Conservation (phyloP, 1,140 invertebrate species). For the Calliopsis andreniformis region DNA sequence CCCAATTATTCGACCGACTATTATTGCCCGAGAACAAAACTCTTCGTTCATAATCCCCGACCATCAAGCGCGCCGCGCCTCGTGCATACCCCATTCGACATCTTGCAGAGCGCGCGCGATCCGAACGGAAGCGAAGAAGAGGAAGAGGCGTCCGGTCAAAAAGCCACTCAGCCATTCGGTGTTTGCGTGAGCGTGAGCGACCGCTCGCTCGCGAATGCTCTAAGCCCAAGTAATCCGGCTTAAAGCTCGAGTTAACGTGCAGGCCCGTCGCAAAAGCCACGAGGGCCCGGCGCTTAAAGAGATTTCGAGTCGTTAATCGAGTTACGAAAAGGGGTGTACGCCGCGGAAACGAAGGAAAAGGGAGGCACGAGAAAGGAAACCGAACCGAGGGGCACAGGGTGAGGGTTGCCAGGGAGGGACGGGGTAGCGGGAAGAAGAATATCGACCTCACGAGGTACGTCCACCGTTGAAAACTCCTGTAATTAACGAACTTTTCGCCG, state of each 20-base stretch:
- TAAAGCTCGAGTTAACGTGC: slow-evolving; percentile 48
- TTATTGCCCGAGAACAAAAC: no score
- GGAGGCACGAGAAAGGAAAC: slow-evolving; percentile 1
- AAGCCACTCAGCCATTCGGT: slow-evolving; percentile 43
- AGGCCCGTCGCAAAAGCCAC: slow-evolving; percentile 43
- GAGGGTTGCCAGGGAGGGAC: neutral
- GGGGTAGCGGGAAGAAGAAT: slow-evolving; percentile 31
- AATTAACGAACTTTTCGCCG: slow-evolving; percentile 68
- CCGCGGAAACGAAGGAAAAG: slow-evolving; percentile 28
- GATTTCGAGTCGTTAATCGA: slow-evolving; percentile 65
- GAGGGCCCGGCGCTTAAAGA: slow-evolving; percentile 55
- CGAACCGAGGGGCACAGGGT: neutral
- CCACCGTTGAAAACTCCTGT: slow-evolving; percentile 58
- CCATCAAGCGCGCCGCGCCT: neutral
- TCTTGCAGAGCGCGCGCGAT: neutral
- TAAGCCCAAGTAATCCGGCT: slow-evolving; percentile 63
- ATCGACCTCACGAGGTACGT: slow-evolving; percentile 47
- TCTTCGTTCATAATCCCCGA: neutral
- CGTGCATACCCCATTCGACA: neutral
- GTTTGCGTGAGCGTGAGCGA: slow-evolving; percentile 38
- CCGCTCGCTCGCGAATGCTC: slow-evolving; percentile 30
- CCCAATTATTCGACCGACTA: no score
- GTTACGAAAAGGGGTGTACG: slow-evolving; percentile 52
- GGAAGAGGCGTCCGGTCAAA: slow-evolving; percentile 16
- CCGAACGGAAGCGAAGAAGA: neutral